Evolutionary conservation across 2,888 invertebrate species (phyloP), one percentile per base, ranked within the genome.

Genomic region (Oligia latruncula): DNA sequence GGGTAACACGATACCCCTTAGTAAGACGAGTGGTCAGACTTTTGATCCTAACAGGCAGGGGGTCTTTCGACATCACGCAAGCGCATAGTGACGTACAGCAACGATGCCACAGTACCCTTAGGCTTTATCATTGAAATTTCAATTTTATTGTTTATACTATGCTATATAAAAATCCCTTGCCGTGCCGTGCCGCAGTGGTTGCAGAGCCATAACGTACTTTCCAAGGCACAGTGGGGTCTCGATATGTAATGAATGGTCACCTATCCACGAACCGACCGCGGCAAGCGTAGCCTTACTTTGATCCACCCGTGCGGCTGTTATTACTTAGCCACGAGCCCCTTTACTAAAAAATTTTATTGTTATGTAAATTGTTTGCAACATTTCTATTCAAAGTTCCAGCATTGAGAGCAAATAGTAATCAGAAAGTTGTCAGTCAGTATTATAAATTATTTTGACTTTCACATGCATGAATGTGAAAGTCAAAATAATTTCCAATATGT

Each of bases 361-460:
- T 58, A 46, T 5, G 46, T 20, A 58, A 66, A 29, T 49, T 46
- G 11, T 66, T 60, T 29, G 23, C 20, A 23, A n/a, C 11, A 9
- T 60, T 78, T 43, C 15, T 71, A 46, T 20, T 4, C 17, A 35
- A 9, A 23, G 17, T 52, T 17, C 20, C 8, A 52, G 3, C 46
- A 20, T 80, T 58, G 20, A 60, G 13, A 46, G 35, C 58, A 60
- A n/a, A n/a, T n/a, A 79, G 46, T 52, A 62, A 70, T 80, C 17
- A 40, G 52, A 77, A 58, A 73, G 49, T 66, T 35, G 58, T n/a
- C 43, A 52, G 6, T 13, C 49, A 52, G 62, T 8, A 29, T 68
- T 11, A 55, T 65, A 62, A 43, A 72, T 71, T 35, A 70, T 58
- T 66, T 58, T 40, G 35, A 71, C 73, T 83, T 84, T 84, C 72